A percentile compares a stretch with the other conserved stretches of the same genome.
These are phyloP conservation scores for Ictalurus furcatus DNA, from an alignment of 2,113 vertebrate genomes.

Conservation along the genomic window DNA sequence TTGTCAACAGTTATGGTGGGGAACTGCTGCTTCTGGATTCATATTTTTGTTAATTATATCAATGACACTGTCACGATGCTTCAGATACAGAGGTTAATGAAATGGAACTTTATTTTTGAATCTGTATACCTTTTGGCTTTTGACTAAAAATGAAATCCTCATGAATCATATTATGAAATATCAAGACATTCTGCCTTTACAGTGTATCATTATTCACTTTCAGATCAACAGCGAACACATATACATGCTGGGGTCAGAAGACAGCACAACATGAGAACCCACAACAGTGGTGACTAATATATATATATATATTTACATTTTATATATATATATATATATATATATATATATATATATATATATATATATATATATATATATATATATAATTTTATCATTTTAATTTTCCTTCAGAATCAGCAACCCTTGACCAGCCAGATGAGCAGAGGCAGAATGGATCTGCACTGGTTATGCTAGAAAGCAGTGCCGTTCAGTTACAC, in stretches of 20 bases:
- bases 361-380: too few species aligned
- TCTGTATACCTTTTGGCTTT: not conserved
- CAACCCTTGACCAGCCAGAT: not conserved
- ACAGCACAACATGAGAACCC: not conserved
- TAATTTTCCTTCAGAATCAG: not conserved
- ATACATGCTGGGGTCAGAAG: not conserved
- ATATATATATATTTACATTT: too few species aligned
- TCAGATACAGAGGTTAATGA: conserved; percentile 64
- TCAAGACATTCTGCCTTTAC: not conserved
- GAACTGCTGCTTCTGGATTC: conserved; percentile 67
- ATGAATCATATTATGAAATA: not conserved
- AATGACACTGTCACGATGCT: conserved; percentile 63
- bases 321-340: not conserved
- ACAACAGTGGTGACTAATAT: not conserved
- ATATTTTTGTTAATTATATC: conserved; percentile 68
- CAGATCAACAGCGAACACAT: not conserved
- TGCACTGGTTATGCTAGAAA: not conserved
- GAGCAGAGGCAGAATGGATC: not conserved
- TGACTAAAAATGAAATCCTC: not conserved
- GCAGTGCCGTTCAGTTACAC: not conserved
- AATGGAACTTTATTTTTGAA: not conserved
- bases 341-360: too few species aligned
- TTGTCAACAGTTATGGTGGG: conserved; percentile 69
- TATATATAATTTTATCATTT: not conserved
- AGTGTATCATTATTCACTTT: not conserved